Evolutionary conservation across 2,888 invertebrate genomes (phyloP), one percentile per base, ranked within the genome.

Genomic region (Oxytorus armatus): DNA sequence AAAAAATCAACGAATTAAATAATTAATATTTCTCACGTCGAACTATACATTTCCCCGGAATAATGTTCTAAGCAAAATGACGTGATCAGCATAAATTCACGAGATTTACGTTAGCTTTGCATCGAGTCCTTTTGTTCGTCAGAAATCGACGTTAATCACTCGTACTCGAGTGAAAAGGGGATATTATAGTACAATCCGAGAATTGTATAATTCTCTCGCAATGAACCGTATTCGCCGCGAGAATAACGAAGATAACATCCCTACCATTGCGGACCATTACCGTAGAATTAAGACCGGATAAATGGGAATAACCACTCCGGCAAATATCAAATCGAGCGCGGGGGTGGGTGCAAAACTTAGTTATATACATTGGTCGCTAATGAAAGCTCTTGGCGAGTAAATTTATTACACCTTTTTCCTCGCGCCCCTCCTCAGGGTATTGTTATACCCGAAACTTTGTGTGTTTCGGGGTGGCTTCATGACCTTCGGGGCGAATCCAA

Each of bases 391-490:
- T 33, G 49, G 49, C n/a, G n/a, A 51, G 16, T 51, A 21, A 66
- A 66, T 66, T 49, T 66, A 66, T 66, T 51, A 36, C 51, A 18
- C 49, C 11, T 33, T 49, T 36, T 66, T 51, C 66, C 66, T 2
- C 2, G 25, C n/a, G 23, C 25, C 1, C n/a, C 25, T 53, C 18
- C 16, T 25, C 53, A 10, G 36, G 36, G n/a, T n/a, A n/a, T n/a
- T n/a, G n/a, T n/a, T n/a, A n/a, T n/a, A n/a, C n/a, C n/a, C n/a
- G n/a, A n/a, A 59, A 59, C 59, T 59, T 59, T 36, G 59, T 59
- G 7, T 36, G 36, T 59, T 21, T 36, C 16, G 29, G 29, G n/a
- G n/a, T n/a, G n/a, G 25, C 11, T 33, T 47, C 18, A 29, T 11
- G 5, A 29, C 47, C 29, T 29, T 18, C 8, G 11, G 63, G 47